Evolutionary conservation across 2,113 vertebrate genomes (phyloP).

Genomic region (Seriola rivoliana): DNA sequence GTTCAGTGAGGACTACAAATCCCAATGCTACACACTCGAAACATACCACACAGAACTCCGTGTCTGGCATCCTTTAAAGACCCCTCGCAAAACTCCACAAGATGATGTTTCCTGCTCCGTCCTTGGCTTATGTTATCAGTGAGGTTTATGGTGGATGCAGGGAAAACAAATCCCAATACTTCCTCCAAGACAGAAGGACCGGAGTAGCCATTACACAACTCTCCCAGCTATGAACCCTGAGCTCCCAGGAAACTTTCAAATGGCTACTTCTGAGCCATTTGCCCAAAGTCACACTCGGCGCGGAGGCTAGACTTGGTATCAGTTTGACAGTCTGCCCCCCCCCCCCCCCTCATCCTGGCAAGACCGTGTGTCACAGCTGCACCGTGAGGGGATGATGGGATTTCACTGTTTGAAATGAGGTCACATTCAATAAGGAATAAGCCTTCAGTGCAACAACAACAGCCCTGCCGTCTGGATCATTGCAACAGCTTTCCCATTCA

Average conservation of each 20-base stretch:
- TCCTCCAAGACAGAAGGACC: slow-evolving; percentile 35
- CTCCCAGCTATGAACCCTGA: slow-evolving; percentile 11
- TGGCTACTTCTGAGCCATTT: slow-evolving; percentile 11
- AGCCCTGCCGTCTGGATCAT: slow-evolving; percentile 33
- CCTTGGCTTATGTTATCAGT: slow-evolving; percentile 51
- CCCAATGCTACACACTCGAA: slow-evolving; percentile 14
- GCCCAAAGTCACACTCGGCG: slow-evolving; percentile 3
- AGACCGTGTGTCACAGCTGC: slow-evolving; percentile 53
- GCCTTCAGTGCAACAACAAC: slow-evolving; percentile 43
- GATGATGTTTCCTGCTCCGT: slow-evolving; percentile 53
- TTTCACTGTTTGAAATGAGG: slow-evolving; percentile 66
- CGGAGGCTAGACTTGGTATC: slow-evolving; percentile 22
- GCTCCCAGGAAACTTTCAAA: slow-evolving; percentile 46
- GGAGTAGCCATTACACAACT: slow-evolving; percentile 35
- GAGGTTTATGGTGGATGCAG: slow-evolving; percentile 45
- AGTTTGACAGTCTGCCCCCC: slow-evolving; percentile 22
- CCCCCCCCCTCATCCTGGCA: slow-evolving; percentile 40
- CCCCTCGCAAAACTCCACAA: slow-evolving; percentile 33
- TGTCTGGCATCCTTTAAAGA: slow-evolving; percentile 44
- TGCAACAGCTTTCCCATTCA: slow-evolving; percentile 53
- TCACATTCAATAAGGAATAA: slow-evolving; percentile 69
- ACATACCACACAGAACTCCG: slow-evolving; percentile 40
- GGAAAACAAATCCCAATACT: slow-evolving; percentile 56
- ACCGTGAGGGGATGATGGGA: slow-evolving; percentile 47
- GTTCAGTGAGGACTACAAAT: slow-evolving; percentile 28